Evolutionary conservation across 2,113 vertebrate genomes (phyloP), one percentile per base, ranked within the genome.

Genomic region (Riparia riparia): DNA sequence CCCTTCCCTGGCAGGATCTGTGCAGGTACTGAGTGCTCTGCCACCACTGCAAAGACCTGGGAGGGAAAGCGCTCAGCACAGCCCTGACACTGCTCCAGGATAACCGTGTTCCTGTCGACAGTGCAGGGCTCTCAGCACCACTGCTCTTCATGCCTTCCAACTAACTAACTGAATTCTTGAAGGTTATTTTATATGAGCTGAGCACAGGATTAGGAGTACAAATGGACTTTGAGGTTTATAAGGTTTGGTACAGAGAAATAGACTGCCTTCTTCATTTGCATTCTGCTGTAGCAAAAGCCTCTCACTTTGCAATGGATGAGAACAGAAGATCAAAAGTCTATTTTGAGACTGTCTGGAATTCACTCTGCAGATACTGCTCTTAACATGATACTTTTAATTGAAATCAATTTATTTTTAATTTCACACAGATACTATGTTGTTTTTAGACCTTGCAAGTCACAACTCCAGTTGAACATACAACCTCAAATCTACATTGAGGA

Each of bases 291-390:
- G 49, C 51, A 66, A 71, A 32, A 89, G 78, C 56, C 14, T 89
- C 76, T 81, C 54, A 9, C 61, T 60, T 34, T 56, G 78, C 49
- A 84, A 16, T 28, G 29, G 28, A 60, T 87, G 57, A 85, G 65
- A 81, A 93, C 20, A 63, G 57, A 86, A 82, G 34, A 94, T 78
- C 77, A 89, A 89, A 88, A 94, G 18, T 42, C 87, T 87, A 28
- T 71, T 93, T 87, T 87, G 66, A 89, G 57, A 60, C 51, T 8
- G 47, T 71, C 58, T 95, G 44, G 37, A 94, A 76, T 71, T 74
- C 53, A 60, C 11, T 82, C 15, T 74, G 31, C 60, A 89, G 84
- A 51, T 74, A 78, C 66, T 94, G 51, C 24, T 84, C 44, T 68
- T 82, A 91, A 64, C 37, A 82, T 51, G 15, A 22, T 51, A 29